phyloP scores from a whole-genome alignment of 2,797 vertebrate species.

The Phrynocephalus guinanensis region DNA sequence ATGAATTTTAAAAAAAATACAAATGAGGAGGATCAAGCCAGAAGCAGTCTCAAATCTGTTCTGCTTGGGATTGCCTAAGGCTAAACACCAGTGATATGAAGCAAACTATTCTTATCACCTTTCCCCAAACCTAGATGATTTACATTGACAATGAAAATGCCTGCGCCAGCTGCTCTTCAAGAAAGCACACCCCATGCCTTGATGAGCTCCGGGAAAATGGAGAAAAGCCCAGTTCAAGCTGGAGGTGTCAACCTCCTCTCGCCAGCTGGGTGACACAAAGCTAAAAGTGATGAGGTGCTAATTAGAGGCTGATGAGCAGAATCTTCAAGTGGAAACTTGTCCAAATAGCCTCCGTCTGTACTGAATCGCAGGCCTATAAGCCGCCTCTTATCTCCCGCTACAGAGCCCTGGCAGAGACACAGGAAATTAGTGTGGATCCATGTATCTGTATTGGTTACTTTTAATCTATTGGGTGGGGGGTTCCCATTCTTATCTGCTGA shows the following conservation, averaged over 20 bases:
- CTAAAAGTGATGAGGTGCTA: conserved; percentile 85
- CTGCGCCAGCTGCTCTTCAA: conserved; percentile 84
- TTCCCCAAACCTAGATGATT: conserved; percentile 81
- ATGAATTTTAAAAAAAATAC: conserved; percentile 1
- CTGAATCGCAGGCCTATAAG: conserved; percentile 71
- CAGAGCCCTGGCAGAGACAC: conserved; percentile 54
- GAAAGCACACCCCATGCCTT: conserved; percentile 82
- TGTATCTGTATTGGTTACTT: conserved; percentile 57
- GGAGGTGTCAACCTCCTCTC: conserved; percentile 80
- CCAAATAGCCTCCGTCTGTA: conserved; percentile 76
- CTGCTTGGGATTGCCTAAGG: conserved; percentile 74
- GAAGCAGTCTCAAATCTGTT: conserved; percentile 75
- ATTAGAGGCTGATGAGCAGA: conserved; percentile 83
- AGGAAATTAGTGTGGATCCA: conserved; percentile 61
- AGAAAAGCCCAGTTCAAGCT: conserved; percentile 78
- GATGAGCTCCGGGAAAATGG: conserved; percentile 78
- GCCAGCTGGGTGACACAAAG: conserved; percentile 81
- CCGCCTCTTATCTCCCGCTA: conserved; percentile 57
- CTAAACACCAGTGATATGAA: conserved; percentile 79
- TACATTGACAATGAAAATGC: conserved; percentile 81
- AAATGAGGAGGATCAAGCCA: conserved; percentile 72
- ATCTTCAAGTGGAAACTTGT: conserved; percentile 78
- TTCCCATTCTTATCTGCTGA: conserved; percentile 43
- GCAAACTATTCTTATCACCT: conserved; percentile 81
- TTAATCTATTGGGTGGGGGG: not conserved